Base-by-base conservation (phyloP, 2,797 vertebrate genomes). In the Apogon hyalosoma region DNA sequence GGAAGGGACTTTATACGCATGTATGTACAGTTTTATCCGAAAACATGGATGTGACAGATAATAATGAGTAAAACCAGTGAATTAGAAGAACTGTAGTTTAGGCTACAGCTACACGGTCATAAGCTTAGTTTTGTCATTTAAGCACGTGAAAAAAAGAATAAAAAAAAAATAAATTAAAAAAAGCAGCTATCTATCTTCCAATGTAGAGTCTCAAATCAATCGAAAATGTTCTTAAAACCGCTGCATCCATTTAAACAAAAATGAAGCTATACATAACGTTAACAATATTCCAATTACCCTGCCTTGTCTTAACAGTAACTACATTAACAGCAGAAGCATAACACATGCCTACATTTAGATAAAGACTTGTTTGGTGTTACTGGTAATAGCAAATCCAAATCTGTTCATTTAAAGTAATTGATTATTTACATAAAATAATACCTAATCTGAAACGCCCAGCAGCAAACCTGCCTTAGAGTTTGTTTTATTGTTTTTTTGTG, bases 381-480 rank as follows among this genome's bases (percentile, higher is more conserved):
- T 59, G 56, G 11, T 24, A 21, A 24, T 36, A 36, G 18, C 10
- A 33, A 59, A 18, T 47, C 43, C 13, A 59, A 38, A 11, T 33
- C 10, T 52, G 50, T 42, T 61, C n/a, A 53, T 61, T 47, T 36
- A 33, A 58, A 31, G 33, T 19, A 19, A 7, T 33, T 11, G 36
- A 46, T 59, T 13, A 12, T 46, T 59, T 46, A 33, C 24, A 33
- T 58, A 33, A 33, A 50, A 50, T 31, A n/a, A 31, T 50, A 4
- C 21, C 9, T 28, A 40, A 57, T 57, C 21, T 43, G 15, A 47
- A 46, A 49, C 18, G 28, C 60, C 59, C 46, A 57, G 57, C 24
- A 60, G 73, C 61, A 75, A 64, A 65, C n/a, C 21, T 64, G 59
- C 61, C 64, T 73, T 24, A 19, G 59, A 67, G 52, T 73, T 49